Evolutionary conservation across 2,888 invertebrate species (phyloP).

Genomic region (Drosophila koepferae): DNA sequence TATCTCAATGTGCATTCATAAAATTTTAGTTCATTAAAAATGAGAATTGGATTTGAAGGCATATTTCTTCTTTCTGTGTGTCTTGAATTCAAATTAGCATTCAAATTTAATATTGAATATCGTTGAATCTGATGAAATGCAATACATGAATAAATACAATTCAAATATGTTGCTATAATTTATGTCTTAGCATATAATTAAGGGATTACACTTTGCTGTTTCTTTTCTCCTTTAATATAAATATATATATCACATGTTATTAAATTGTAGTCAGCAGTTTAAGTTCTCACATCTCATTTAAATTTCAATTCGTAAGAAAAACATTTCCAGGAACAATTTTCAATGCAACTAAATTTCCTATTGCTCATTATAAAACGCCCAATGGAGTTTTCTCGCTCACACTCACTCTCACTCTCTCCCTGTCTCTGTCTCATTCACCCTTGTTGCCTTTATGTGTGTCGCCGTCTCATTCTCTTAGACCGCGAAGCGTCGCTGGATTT

Average conservation of each 20-base stretch:
- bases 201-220: background rate
- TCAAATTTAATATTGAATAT: background rate
- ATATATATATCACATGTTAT: background rate
- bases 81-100: background rate
- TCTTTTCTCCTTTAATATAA: no score
- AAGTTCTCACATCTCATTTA: background rate
- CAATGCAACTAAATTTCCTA: constrained; percentile 29
- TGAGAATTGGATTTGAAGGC: background rate
- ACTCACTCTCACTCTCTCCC: no score
- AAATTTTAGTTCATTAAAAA: background rate
- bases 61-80: background rate
- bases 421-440: no score
- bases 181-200: background rate
- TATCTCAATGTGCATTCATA: background rate
- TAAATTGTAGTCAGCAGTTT: no score
- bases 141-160: background rate
- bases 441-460: background rate
- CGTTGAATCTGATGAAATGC: background rate
- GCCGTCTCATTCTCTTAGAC: constrained; percentile 4
- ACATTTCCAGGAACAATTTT: constrained; percentile 18
- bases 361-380: constrained; percentile 59
- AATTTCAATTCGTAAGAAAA: constrained; percentile 1
- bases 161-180: background rate
- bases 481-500: constrained; percentile 55
- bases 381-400: constrained; percentile 12